Evolutionary conservation across 2,113 vertebrate species (phyloP).

Genomic region (Leptobrachium leishanense): DNA sequence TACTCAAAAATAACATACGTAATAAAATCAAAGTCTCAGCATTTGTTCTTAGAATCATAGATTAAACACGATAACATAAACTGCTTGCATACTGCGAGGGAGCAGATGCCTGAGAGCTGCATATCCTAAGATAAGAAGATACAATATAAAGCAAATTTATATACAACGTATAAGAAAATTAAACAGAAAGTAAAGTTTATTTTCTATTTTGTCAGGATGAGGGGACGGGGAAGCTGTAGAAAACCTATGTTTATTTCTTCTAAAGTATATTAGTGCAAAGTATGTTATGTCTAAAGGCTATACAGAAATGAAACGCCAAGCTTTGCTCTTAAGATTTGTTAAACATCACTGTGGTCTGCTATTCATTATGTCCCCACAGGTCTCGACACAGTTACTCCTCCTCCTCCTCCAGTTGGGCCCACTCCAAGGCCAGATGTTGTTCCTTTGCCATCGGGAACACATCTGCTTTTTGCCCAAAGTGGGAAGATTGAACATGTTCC

Average conservation of each 20-base stretch:
- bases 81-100: no score
- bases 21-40: no score
- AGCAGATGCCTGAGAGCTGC: no score
- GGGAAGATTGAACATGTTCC: conserved; percentile 86
- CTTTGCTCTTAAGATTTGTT: background rate
- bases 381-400: conserved; percentile 68
- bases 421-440: conserved; percentile 73
- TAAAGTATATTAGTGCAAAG: background rate
- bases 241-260: background rate
- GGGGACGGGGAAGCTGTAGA: background rate
- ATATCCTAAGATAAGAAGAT: no score
- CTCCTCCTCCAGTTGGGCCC: conserved; percentile 68
- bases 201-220: no score
- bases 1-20: no score
- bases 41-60: no score
- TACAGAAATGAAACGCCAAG: background rate
- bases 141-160: no score
- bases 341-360: conserved; percentile 18
- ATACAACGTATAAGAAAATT: no score
- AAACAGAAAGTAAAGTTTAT: no score
- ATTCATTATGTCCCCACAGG: conserved; percentile 58
- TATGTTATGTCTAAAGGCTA: background rate
- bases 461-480: conserved; percentile 85
- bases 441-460: conserved; percentile 79
- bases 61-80: no score